Percentiles rank a stretch among this genome's conserved stretches.
Evolutionary conservation across 2,113 vertebrate genomes (phyloP).

Genomic region (Varanus komodoensis): DNA sequence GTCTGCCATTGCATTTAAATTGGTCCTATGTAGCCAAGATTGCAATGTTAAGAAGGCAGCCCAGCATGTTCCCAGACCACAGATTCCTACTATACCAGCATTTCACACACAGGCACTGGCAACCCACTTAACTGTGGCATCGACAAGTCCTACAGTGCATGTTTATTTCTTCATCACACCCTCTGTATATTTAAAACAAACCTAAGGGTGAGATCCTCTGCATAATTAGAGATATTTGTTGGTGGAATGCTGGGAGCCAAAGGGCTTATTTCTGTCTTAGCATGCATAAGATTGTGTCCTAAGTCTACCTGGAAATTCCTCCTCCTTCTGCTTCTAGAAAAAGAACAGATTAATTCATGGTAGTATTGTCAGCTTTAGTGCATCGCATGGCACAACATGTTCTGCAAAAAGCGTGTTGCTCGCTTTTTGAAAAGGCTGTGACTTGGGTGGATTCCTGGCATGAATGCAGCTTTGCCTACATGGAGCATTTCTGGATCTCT

Average conservation of each 20-base stretch:
- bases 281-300: too few species aligned
- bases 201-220: too few species aligned
- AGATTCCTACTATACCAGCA: neutral
- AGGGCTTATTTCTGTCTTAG: neutral
- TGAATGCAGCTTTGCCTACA: neutral
- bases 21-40: neutral
- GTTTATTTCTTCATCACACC: neutral
- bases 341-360: neutral
- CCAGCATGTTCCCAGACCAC: neutral
- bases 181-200: neutral
- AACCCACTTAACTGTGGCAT: neutral
- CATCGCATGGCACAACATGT: neutral
- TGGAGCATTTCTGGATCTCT: slow-evolving; percentile 26
- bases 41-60: neutral
- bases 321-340: neutral
- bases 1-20: neutral
- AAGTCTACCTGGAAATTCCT: too few species aligned
- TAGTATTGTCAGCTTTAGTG: neutral
- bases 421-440: neutral
- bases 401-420: too few species aligned
- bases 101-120: neutral
- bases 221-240: too few species aligned
- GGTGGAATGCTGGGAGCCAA: too few species aligned
- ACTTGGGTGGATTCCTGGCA: neutral
- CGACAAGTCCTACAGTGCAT: too few species aligned